phyloP scores from a whole-genome alignment of 1,140 invertebrate genomes.

The Drosophila bifasciata region DNA sequence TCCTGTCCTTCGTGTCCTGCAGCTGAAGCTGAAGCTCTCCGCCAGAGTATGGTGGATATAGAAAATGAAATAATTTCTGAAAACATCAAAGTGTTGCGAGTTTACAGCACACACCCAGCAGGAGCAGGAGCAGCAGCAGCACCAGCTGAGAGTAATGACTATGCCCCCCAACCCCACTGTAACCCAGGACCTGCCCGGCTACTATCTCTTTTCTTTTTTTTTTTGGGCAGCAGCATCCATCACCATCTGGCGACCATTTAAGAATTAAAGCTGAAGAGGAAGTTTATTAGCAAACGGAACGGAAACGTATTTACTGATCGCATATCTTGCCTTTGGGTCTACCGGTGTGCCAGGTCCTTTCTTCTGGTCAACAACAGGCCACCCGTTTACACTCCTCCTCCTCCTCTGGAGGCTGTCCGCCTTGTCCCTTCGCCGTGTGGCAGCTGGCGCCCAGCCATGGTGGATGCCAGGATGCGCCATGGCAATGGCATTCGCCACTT shows the following conservation, averaged over 20 bases:
- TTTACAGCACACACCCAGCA: constrained; percentile 34
- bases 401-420: too few relatives aligned
- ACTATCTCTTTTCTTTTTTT: constrained; percentile 33
- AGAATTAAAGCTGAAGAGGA: constrained; percentile 66
- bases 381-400: constrained; percentile 10
- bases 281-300: constrained; percentile 68
- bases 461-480: constrained; percentile 37
- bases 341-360: too few relatives aligned
- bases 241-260: constrained; percentile 42
- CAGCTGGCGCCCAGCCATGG: constrained; percentile 47
- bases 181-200: neutral
- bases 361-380: constrained; percentile 16
- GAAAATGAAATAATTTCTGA: constrained; percentile 76
- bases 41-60: constrained; percentile 36
- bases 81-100: constrained; percentile 75
- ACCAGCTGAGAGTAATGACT: constrained; percentile 78
- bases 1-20: constrained; percentile 21
- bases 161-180: constrained; percentile 10
- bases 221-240: constrained; percentile 2
- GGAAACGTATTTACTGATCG: constrained; percentile 82
- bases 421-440: constrained; percentile 2
- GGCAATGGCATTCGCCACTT: constrained; percentile 28
- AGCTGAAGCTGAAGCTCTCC: constrained; percentile 18
- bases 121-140: too few relatives aligned
- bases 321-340: constrained; percentile 35